Conservation (phyloP, 2,888 invertebrate species). For the Dione vanillae region DNA sequence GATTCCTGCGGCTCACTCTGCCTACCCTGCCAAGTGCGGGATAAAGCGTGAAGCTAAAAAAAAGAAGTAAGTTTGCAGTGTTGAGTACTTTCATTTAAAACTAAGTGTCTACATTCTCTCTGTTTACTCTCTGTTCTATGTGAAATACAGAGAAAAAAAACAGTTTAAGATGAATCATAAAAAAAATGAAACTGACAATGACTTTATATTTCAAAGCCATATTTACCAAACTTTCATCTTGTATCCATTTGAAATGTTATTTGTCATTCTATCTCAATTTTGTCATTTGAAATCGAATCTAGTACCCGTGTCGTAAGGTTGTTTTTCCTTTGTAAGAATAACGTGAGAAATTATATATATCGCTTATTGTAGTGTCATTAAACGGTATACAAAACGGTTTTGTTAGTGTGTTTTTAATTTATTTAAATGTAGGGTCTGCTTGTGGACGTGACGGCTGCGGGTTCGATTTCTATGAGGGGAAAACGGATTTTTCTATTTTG, state of each 20-base stretch:
- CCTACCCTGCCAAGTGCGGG: no score
- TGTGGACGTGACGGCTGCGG: no score
- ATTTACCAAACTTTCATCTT: constrained; percentile 22
- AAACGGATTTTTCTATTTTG: no score
- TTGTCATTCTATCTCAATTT: neutral
- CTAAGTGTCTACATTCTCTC: no score
- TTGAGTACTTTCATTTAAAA: no score
- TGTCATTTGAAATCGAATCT: neutral
- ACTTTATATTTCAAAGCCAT: neutral
- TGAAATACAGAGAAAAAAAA: no score
- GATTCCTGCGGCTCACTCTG: no score
- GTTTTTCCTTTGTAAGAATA: neutral
- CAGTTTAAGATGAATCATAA: neutral
- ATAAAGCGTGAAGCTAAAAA: neutral
- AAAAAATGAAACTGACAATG: neutral
- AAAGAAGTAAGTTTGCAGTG: no score
- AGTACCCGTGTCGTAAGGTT: neutral
- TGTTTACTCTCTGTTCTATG: no score
- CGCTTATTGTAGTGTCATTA: constrained; percentile 13
- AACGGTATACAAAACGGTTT: constrained; percentile 8
- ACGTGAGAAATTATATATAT: constrained; percentile 16
- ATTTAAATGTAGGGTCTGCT: no score
- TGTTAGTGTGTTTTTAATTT: neutral
- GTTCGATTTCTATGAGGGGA: no score
- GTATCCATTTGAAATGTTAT: constrained; percentile 19